phyloP scores from a whole-genome alignment of 2,797 vertebrate species.

The Psittacula echo region DNA sequence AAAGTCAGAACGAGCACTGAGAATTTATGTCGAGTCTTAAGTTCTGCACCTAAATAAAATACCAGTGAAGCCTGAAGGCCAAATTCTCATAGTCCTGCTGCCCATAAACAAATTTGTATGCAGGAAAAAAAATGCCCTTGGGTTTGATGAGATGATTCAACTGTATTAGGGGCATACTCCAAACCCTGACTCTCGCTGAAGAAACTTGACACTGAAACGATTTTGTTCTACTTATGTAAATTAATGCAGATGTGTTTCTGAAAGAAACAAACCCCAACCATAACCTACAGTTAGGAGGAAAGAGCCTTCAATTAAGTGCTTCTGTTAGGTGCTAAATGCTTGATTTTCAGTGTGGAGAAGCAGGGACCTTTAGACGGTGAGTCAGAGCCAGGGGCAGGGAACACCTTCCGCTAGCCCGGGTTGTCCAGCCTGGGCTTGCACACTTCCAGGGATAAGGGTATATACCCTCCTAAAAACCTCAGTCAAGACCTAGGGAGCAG shows the following conservation, averaged over 20 bases:
- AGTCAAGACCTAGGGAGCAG: neutral
- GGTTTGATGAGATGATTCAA: neutral
- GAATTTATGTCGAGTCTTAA: neutral
- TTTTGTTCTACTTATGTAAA: neutral
- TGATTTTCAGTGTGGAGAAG: neutral
- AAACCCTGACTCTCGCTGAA: neutral
- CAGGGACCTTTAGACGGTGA: neutral
- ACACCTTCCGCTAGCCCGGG: neutral
- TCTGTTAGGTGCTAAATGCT: neutral
- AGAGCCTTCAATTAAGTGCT: neutral
- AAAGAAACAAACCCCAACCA: neutral
- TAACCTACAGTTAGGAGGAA: neutral
- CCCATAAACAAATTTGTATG: neutral
- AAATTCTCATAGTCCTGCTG: neutral
- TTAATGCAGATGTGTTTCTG: neutral
- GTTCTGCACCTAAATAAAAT: conserved; percentile 7
- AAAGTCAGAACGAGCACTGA: neutral
- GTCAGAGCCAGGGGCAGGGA: neutral
- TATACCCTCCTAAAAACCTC: neutral
- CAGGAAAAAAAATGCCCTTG: neutral
- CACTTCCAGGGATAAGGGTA: neutral
- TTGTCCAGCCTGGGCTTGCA: neutral
- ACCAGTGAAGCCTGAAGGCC: conserved; percentile 1
- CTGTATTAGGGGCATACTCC: neutral
- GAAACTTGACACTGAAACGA: neutral